Evolutionary conservation across 1,140 invertebrate genomes (phyloP).

Genomic region (Cyphomyrmex costatus): DNA sequence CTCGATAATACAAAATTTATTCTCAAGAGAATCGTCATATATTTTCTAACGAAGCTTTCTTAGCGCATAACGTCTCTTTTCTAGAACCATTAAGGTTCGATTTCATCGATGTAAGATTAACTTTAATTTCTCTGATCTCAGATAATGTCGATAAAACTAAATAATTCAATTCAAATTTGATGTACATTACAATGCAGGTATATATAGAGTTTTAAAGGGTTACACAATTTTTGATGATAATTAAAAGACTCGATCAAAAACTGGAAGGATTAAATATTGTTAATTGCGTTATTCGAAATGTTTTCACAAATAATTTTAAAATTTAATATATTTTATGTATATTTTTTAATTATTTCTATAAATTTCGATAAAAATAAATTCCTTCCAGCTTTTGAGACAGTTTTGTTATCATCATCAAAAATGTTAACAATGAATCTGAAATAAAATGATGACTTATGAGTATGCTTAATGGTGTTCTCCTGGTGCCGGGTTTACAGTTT

Average conservation of each 20-base stretch:
- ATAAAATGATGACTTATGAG: constrained; percentile 25
- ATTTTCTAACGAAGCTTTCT: background rate
- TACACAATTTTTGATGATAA: too few species aligned
- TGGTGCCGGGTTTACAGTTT: constrained; percentile 43
- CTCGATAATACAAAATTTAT: constrained; percentile 28
- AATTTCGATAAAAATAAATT: background rate
- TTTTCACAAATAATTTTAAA: background rate
- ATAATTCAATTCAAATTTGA: too few species aligned
- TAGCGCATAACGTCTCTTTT: background rate
- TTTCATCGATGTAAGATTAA: too few species aligned
- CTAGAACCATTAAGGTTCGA: background rate
- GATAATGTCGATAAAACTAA: too few species aligned
- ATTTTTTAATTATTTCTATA: background rate
- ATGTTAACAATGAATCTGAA: background rate
- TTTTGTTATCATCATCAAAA: background rate
- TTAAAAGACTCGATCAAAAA: too few species aligned
- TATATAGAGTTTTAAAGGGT: too few species aligned
- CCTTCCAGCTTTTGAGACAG: background rate
- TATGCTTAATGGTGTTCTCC: background rate
- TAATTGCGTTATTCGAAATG: too few species aligned
- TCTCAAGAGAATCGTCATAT: background rate
- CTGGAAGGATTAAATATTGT: too few species aligned
- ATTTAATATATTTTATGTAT: background rate
- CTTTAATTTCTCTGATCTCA: too few species aligned
- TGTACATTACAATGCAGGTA: too few species aligned